Conservation (phyloP, 2,113 vertebrate species). For the Triplophysa dalaica region DNA sequence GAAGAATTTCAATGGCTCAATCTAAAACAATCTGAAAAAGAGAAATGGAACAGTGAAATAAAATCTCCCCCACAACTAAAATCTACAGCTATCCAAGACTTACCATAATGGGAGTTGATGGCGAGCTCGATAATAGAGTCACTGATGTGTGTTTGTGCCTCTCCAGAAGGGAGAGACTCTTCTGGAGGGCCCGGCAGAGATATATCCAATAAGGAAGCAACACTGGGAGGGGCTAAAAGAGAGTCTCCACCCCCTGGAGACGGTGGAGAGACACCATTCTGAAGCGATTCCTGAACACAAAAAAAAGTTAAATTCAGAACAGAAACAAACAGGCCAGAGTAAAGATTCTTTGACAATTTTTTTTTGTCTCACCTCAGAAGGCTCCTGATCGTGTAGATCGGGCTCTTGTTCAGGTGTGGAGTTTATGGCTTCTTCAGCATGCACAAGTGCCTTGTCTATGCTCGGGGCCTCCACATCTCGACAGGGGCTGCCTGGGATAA, state of each 20-base stretch:
- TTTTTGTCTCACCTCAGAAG: constrained; percentile 68
- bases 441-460: constrained; percentile 56
- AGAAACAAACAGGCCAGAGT: not conserved
- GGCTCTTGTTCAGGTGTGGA: constrained; percentile 56
- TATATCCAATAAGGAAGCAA: constrained; percentile 93
- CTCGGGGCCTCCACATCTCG: constrained; percentile 69
- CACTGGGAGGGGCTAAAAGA: constrained; percentile 89
- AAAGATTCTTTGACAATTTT: constrained; percentile 4
- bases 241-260: constrained; percentile 78
- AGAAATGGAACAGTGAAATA: too few relatives aligned
- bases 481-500: constrained; percentile 87
- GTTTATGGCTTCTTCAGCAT: constrained; percentile 65
- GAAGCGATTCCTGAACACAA: constrained; percentile 67
- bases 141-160: constrained; percentile 90
- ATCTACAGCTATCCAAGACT: constrained; percentile 5
- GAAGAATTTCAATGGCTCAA: too few relatives aligned
- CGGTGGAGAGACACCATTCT: constrained; percentile 79
- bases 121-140: constrained; percentile 98
- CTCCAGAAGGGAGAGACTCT: constrained; percentile 89
- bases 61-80: too few relatives aligned
- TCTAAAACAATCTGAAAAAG: too few relatives aligned
- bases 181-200: constrained; percentile 95
- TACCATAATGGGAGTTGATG: constrained; percentile 95
- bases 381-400: constrained; percentile 60
- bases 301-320: not conserved